Percentiles rank a stretch among this genome's conserved stretches.
phyloP scores from a whole-genome alignment of 2,888 invertebrate species.

The Trichogramma evanescens region DNA sequence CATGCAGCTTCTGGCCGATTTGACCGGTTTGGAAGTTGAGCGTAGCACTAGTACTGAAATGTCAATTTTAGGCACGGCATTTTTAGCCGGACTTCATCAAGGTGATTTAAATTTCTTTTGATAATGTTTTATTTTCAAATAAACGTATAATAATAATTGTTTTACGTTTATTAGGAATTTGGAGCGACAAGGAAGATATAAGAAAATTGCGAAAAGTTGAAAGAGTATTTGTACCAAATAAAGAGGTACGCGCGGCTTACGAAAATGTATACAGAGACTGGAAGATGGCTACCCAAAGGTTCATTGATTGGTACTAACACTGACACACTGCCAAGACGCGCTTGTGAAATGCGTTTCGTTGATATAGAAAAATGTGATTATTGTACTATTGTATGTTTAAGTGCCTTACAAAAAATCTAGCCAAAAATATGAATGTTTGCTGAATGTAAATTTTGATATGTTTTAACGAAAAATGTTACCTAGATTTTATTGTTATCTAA shows the following conservation, averaged over 20 bases:
- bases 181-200: constrained; percentile 64
- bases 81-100: constrained; percentile 72
- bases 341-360: too few species aligned
- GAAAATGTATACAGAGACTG: constrained; percentile 47
- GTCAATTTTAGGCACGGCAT: constrained; percentile 80
- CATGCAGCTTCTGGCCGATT: constrained; percentile 78
- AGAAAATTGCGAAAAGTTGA: constrained; percentile 55
- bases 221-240: constrained; percentile 54
- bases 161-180: constrained; percentile 54
- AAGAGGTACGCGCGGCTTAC: constrained; percentile 36
- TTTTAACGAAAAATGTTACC: too few species aligned
- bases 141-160: neutral
- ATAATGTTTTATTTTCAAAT: constrained; percentile 1
- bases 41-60: constrained; percentile 69
- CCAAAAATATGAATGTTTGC: too few species aligned
- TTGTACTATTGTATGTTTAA: too few species aligned
- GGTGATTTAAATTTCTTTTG: constrained; percentile 49
- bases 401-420: too few species aligned
- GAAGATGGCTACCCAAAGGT: constrained; percentile 54
- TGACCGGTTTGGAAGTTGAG: constrained; percentile 69
- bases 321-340: neutral
- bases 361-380: too few species aligned
- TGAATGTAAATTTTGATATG: too few species aligned
- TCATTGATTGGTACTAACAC: constrained; percentile 53
- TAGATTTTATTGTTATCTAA: too few species aligned